phyloP scores from a whole-genome alignment of 2,113 vertebrate genomes.

The Nycticorax nycticorax region DNA sequence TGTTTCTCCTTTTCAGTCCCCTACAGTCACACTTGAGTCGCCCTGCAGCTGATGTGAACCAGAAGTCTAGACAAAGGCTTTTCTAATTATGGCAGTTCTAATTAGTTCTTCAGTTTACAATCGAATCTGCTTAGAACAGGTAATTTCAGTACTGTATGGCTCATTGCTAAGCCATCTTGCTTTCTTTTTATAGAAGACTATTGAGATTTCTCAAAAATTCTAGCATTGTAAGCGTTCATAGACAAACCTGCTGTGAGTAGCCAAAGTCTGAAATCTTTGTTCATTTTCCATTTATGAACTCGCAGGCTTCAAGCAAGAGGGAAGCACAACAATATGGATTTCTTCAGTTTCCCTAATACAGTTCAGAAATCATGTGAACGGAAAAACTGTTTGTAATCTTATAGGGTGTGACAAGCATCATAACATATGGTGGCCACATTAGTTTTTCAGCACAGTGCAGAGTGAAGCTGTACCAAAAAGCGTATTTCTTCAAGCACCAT shows the following conservation, averaged over 20 bases:
- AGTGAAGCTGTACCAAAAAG: not conserved
- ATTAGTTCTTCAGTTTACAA: not conserved
- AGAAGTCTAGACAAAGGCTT: not conserved
- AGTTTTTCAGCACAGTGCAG: not conserved
- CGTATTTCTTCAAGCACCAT: not conserved
- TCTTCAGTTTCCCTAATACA: not conserved
- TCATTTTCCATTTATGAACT: not conserved
- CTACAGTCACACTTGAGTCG: not conserved
- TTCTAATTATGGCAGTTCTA: not conserved
- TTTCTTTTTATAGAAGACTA: not conserved
- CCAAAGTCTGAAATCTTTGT: not conserved
- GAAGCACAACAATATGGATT: not conserved
- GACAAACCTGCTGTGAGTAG: not conserved
- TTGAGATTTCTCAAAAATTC: not conserved
- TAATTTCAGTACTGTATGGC: not conserved
- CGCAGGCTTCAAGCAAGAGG: not conserved
- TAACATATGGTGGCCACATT: not conserved
- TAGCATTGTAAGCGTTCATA: not conserved
- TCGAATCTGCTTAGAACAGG: not conserved
- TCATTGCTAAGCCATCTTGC: not conserved
- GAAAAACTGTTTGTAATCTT: not conserved
- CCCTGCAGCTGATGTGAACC: not conserved
- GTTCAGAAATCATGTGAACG: not conserved
- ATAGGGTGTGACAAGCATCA: not conserved
- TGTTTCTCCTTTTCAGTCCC: not conserved